A percentile compares a stretch with the other conserved stretches of the same genome.
phyloP scores from a whole-genome alignment of 2,888 invertebrate species.

The Noctua pronuba region DNA sequence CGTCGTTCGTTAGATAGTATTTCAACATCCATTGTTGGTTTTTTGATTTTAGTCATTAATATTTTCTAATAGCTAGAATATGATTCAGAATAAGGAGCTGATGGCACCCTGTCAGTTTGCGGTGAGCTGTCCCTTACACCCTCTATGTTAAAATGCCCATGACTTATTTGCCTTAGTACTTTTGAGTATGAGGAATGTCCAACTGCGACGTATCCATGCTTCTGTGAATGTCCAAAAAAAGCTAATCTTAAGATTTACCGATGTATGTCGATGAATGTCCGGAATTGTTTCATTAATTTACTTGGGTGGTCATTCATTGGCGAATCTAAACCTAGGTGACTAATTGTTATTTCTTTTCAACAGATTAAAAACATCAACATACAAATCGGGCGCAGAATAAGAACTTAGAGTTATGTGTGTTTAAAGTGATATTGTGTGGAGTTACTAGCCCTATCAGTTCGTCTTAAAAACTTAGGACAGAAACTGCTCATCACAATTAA shows the following conservation, averaged over 20 bases:
- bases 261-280: not conserved
- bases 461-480: not conserved
- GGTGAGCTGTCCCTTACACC: no score
- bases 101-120: no score
- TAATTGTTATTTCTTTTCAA: not conserved
- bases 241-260: not conserved
- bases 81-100: no score
- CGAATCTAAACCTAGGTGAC: not conserved
- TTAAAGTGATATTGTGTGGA: not conserved
- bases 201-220: not conserved
- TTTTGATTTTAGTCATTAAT: no score
- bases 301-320: not conserved
- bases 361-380: not conserved
- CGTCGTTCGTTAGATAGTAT: no score
- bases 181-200: not conserved
- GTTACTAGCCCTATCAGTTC: not conserved
- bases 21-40: no score
- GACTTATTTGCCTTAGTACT: not conserved
- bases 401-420: not conserved
- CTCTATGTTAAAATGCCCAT: not conserved
- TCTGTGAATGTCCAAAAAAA: not conserved
- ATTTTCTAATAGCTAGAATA: no score
- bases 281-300: not conserved
- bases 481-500: not conserved
- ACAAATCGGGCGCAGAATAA: not conserved